Evolutionary conservation across 2,888 invertebrate genomes (phyloP), one percentile per base, ranked within the genome.

Genomic region (Macrosoma leucophasiata): DNA sequence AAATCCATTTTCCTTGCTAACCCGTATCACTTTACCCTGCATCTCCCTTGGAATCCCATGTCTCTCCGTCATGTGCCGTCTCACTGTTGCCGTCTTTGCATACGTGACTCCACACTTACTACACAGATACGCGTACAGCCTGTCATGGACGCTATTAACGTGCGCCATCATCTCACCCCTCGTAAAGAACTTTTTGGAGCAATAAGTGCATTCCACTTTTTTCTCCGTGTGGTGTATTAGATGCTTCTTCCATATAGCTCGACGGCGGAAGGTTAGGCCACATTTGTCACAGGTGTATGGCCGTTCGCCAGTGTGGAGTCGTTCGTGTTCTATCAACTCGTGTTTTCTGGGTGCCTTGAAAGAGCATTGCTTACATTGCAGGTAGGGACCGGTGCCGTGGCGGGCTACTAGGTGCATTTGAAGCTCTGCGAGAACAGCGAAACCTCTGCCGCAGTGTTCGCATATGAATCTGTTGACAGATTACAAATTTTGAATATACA

Each of bases 241-340:
- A 48, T 84, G 84, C 11, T 75, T 77, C n/a, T 49, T 69, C 68
- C 74, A 79, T 24, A 79, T 68, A 0, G 65, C 69, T 32, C 61
- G 54, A 34, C 79, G 54, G 1, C 77, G 64, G 53, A 82, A 84
- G 0, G 77, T 79, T 2, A 78, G 38, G 0, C 81, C 81, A 11
- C 84, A 84, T 37, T 74, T 69, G 1, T 81, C 79, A 43, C 84
- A 84, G 0, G 77, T 59, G 17, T 72, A 82, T 0, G 84, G 84
- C 12, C 82, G 39, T 37, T 82, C 82, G 0, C 81, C 82, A 0
- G 81, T 72, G 32, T 84, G 84, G 3, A 77, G 29, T 6, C 82
- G 38, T 13, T 66, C 58, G 41, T 84, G 82, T 52, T 79, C 82
- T 0, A 60, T 62, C 24, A 84, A 46, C 13, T 65, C 67, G 11